These are phyloP conservation scores for Boulengeromyrus knoepffleri DNA, from an alignment of 2,113 vertebrate species.

Conservation along the genomic window DNA sequence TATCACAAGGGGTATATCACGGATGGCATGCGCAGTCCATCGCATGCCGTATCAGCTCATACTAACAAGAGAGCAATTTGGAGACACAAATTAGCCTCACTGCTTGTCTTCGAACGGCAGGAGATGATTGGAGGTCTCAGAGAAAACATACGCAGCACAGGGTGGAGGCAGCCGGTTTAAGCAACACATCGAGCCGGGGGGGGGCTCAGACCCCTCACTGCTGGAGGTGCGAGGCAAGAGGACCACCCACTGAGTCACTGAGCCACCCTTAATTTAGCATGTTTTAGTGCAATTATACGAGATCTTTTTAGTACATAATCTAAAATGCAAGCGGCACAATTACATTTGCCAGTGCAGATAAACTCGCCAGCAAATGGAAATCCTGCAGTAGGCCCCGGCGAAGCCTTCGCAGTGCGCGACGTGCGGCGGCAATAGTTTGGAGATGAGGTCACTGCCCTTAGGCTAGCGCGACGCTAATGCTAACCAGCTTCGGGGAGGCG, in stretches of 20 bases:
- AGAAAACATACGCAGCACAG: neutral
- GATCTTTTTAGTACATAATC: neutral
- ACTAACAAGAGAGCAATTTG: neutral
- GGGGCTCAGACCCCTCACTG: neutral
- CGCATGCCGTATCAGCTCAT: neutral
- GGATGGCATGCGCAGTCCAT: neutral
- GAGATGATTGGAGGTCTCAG: neutral
- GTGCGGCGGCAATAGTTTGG: neutral
- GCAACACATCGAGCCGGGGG: neutral
- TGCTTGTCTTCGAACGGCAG: neutral
- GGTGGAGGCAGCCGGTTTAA: neutral
- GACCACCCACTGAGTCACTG: neutral
- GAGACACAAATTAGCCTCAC: neutral
- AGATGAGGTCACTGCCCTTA: neutral
- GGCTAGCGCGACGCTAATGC: neutral
- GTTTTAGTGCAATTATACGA: neutral
- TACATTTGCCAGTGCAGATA: neutral
- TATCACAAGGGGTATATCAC: neutral
- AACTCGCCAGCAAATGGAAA: neutral
- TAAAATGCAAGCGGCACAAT: neutral
- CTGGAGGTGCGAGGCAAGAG: neutral
- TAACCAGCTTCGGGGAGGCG: neutral
- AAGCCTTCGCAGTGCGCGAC: neutral
- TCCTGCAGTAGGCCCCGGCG: neutral
- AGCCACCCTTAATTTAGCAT: neutral